Conservation (phyloP, 2,888 invertebrate species). For the Lithophane leautieri region DNA sequence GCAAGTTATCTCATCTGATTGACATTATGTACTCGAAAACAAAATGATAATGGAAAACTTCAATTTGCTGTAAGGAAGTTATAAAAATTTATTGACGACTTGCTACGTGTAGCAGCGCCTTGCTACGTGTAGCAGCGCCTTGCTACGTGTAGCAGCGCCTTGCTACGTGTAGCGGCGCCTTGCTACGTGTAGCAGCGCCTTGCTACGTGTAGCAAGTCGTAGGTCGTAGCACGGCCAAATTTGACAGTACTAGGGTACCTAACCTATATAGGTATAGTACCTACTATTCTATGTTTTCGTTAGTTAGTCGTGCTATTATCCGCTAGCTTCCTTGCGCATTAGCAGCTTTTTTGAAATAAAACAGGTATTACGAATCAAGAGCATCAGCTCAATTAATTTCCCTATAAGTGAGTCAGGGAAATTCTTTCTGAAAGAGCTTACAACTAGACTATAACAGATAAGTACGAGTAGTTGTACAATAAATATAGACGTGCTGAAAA, state of each 20-base stretch:
- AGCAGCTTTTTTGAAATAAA: neutral
- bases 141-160: no score
- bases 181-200: conserved; percentile 5
- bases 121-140: conserved; percentile 1
- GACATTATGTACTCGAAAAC: conserved; percentile 1
- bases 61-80: neutral
- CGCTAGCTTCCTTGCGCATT: no score
- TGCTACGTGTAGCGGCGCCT: neutral
- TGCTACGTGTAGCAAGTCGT: neutral
- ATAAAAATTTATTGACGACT: neutral
- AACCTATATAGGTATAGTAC: no score
- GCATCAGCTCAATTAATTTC: neutral
- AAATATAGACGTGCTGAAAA: neutral
- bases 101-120: conserved; percentile 1
- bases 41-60: conserved; percentile 6
- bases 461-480: neutral
- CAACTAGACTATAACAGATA: no score
- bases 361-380: neutral
- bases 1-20: conserved; percentile 31
- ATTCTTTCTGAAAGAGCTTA: no score
- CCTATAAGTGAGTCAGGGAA: no score
- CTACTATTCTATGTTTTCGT: no score
- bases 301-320: neutral
- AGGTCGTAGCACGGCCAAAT: neutral
- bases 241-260: no score